Conservation (phyloP, 2,113 vertebrate genomes). For the Cromileptes altivelis region DNA sequence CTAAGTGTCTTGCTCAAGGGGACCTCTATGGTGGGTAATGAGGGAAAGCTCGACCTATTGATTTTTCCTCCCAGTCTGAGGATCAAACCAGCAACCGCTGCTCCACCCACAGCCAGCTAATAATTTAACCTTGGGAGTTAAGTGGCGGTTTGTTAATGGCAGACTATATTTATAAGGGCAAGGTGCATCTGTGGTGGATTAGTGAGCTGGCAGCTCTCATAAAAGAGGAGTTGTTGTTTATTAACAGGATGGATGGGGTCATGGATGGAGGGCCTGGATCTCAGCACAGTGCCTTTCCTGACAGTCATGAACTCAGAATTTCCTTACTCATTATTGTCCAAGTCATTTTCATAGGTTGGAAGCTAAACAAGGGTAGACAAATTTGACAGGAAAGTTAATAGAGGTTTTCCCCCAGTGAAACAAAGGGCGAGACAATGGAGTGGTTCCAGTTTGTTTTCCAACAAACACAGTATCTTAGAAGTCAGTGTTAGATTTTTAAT, state of each 20-base stretch:
- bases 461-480: background rate
- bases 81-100: constrained; percentile 24
- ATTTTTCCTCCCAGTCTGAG: constrained; percentile 9
- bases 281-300: background rate
- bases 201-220: constrained; percentile 42
- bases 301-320: background rate
- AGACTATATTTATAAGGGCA: constrained; percentile 51
- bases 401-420: background rate
- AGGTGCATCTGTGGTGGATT: constrained; percentile 65
- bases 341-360: background rate
- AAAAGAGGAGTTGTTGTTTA: constrained; percentile 54
- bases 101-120: constrained; percentile 1
- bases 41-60: background rate
- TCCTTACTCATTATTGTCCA: background rate
- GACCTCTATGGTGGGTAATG: constrained; percentile 19
- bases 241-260: constrained; percentile 42
- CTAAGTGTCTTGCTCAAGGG: constrained; percentile 29
- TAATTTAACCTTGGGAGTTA: constrained; percentile 31
- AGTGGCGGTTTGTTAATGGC: constrained; percentile 33
- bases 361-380: background rate
- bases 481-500: background rate
- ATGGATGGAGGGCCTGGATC: constrained; percentile 10
- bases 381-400: background rate
- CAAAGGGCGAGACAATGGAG: background rate
- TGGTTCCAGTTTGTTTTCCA: background rate